Percentiles rank a stretch among this genome's conserved stretches.
Conservation (phyloP, 2,113 vertebrate genomes). For the Cinclus mexicanus region DNA sequence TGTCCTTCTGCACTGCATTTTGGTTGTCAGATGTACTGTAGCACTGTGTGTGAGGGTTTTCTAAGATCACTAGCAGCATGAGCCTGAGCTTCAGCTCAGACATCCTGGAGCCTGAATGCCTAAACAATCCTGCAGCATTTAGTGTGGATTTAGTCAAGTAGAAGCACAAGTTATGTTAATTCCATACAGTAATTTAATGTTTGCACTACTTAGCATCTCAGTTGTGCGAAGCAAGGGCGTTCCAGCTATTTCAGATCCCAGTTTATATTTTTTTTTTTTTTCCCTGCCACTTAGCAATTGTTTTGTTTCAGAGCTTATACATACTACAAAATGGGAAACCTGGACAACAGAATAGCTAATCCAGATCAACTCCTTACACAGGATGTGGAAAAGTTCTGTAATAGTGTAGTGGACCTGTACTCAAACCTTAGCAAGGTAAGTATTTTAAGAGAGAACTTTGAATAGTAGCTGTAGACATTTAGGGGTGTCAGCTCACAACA, state of each 20-base stretch:
- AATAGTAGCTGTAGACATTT: not conserved
- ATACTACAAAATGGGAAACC: constrained; percentile 99
- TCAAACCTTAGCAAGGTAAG: constrained; percentile 97
- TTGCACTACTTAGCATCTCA: not conserved
- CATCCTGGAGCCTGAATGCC: not conserved
- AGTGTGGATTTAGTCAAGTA: not conserved
- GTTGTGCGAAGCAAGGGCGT: not conserved
- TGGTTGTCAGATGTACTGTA: not conserved
- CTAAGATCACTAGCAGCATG: not conserved
- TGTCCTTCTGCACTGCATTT: not conserved
- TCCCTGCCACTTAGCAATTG: not conserved
- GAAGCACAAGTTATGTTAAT: not conserved
- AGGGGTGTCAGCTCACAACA: not conserved
- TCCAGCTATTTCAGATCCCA: not conserved
- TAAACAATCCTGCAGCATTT: not conserved
- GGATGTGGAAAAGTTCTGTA: constrained; percentile 98
- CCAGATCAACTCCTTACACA: constrained; percentile 96
- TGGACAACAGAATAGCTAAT: constrained; percentile 97
- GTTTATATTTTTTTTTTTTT: not conserved
- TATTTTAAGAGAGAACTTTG: not conserved
- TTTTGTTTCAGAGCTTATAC: constrained; percentile 85
- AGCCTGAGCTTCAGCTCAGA: not conserved
- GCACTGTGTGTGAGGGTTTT: not conserved
- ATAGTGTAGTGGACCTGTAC: constrained; percentile 97
- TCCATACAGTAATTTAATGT: not conserved